These are phyloP conservation scores for Pseudonaja textilis DNA, from an alignment of 2,113 vertebrate species.

Conservation along the genomic window DNA sequence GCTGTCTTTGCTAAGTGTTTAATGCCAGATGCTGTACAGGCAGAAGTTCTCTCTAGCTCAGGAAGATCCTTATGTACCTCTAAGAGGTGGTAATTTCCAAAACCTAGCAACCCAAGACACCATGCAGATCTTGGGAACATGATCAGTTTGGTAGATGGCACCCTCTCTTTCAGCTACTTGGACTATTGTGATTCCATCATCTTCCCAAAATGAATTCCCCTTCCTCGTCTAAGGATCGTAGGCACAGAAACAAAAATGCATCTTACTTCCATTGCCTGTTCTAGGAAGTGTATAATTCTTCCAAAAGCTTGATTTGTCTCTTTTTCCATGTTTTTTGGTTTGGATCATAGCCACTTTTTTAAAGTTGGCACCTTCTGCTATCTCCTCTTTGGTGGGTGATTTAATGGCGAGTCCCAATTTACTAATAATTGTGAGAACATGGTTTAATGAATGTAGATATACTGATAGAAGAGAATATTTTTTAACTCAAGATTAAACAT, in stretches of 20 bases:
- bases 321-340: too few relatives aligned
- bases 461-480: not conserved
- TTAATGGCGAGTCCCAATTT: not conserved
- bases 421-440: not conserved
- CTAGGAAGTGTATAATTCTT: not conserved
- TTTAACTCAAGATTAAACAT: not conserved
- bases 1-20: not conserved
- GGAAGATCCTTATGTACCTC: not conserved
- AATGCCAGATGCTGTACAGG: not conserved
- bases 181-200: not conserved
- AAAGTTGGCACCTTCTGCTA: too few relatives aligned
- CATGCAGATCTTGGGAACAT: not conserved
- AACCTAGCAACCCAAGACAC: not conserved
- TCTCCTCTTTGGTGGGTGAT: not conserved
- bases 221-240: not conserved
- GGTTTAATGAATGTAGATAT: not conserved
- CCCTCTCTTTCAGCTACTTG: not conserved
- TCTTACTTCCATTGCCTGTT: not conserved
- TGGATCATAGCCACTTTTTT: not conserved
- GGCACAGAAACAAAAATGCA: not conserved
- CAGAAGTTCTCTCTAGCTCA: not conserved
- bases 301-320: not conserved
- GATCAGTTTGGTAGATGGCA: not conserved
- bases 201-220: not conserved
- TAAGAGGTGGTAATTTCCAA: not conserved